A percentile compares a stretch with the other conserved stretches of the same genome.
Evolutionary conservation across 2,113 vertebrate species (phyloP).

Genomic region (Triplophysa siluroides): DNA sequence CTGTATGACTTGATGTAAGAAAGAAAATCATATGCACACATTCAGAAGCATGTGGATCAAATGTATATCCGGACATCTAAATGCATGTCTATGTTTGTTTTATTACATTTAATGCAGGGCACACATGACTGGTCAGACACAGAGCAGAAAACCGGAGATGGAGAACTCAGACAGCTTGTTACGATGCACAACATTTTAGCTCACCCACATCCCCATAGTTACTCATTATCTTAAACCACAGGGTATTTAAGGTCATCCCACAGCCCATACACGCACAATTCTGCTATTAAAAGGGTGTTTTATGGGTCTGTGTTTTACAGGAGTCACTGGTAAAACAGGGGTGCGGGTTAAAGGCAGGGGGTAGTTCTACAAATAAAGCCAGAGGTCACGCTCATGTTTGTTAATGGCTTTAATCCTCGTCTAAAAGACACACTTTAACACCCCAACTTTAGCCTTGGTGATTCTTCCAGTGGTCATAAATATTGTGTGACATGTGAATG

Average conservation of each 20-base stretch:
- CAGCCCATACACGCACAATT: constrained; percentile 21
- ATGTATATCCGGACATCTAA: background rate
- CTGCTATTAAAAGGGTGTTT: constrained; percentile 13
- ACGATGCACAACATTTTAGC: background rate
- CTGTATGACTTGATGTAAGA: background rate
- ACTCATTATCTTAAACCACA: constrained; percentile 26
- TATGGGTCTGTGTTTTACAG: constrained; percentile 3
- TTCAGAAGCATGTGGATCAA: background rate
- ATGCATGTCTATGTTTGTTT: background rate
- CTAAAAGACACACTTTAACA: constrained; percentile 49
- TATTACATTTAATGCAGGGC: constrained; percentile 6
- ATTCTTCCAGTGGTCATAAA: constrained; percentile 46
- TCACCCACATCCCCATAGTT: constrained; percentile 4
- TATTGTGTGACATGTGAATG: constrained; percentile 25
- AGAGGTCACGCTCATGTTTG: constrained; percentile 46
- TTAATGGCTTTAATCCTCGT: constrained; percentile 49
- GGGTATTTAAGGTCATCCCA: constrained; percentile 27
- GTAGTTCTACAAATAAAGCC: constrained; percentile 25
- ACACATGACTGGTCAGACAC: background rate
- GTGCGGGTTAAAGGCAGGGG: background rate
- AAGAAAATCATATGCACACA: background rate
- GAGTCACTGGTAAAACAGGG: constrained; percentile 16
- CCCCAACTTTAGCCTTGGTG: constrained; percentile 14
- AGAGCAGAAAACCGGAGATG: background rate
- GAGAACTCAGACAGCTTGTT: background rate